phyloP scores from a whole-genome alignment of 2,797 vertebrate genomes.

The Aselliscus stoliczkanus region DNA sequence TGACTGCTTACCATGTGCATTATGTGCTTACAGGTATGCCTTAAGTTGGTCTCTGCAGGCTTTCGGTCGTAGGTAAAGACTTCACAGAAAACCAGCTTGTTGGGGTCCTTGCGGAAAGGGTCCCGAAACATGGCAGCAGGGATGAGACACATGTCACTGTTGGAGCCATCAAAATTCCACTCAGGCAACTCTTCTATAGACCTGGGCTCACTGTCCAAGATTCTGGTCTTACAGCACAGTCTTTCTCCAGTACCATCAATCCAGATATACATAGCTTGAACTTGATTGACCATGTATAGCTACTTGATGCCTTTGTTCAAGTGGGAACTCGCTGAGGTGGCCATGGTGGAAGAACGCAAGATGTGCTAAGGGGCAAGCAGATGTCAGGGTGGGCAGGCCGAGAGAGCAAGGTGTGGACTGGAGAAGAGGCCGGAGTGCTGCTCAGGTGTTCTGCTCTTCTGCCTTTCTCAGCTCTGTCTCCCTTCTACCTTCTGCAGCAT shows the following conservation, averaged over 20 bases:
- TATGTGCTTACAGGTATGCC: constrained; percentile 88
- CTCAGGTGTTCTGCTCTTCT: fast-evolving
- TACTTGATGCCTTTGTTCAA: constrained; percentile 93
- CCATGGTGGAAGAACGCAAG: constrained; percentile 87
- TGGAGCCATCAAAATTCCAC: constrained; percentile 93
- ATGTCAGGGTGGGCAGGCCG: fast-evolving
- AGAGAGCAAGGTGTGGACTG: background rate
- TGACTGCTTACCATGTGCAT: constrained; percentile 95
- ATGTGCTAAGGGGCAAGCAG: constrained; percentile 51
- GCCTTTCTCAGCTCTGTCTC: constrained; percentile 69
- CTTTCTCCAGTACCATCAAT: constrained; percentile 93
- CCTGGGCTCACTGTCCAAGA: constrained; percentile 92
- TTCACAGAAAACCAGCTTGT: too few species aligned
- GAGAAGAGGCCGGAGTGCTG: background rate
- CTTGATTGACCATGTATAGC: constrained; percentile 92
- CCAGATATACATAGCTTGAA: constrained; percentile 96
- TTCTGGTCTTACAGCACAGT: constrained; percentile 94
- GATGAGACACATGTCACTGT: too few species aligned
- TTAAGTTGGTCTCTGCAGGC: constrained; percentile 90
- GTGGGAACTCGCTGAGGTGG: constrained; percentile 89
- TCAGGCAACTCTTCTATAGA: constrained; percentile 93
- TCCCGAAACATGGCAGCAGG: too few species aligned
- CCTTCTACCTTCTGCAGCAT: background rate
- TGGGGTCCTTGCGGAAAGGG: too few species aligned
- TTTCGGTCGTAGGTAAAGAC: too few species aligned